phyloP scores from a whole-genome alignment of 64 coral and sea anemone genomes.

The Platygyra sinensis region DNA sequence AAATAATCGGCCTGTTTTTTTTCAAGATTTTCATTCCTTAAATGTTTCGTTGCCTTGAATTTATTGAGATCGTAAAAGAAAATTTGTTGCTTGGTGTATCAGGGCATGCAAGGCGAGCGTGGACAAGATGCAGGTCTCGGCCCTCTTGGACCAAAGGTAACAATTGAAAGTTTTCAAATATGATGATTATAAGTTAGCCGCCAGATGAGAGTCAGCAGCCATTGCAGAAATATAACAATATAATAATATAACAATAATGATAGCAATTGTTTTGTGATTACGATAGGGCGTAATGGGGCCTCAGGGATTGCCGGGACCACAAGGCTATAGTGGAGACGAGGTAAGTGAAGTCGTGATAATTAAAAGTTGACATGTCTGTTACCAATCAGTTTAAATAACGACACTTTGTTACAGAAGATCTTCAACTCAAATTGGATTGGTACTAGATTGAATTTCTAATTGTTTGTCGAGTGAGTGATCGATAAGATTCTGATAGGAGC shows the following conservation, averaged over 20 bases:
- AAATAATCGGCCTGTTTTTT: too few relatives aligned
- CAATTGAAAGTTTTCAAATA: not conserved
- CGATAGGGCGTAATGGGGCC: conserved; percentile 13
- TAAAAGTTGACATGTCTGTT: not conserved
- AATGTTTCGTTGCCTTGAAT: not conserved
- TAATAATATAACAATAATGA: too few relatives aligned
- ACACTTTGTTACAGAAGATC: too few relatives aligned
- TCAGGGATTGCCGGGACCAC: conserved; percentile 17
- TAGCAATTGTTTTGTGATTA: not conserved
- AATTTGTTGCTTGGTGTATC: not conserved
- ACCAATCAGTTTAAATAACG: not conserved
- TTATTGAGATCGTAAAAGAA: not conserved
- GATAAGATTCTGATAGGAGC: too few relatives aligned
- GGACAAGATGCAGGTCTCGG: conserved; percentile 1
- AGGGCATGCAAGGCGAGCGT: conserved; percentile 8
- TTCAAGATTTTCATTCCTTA: too few relatives aligned
- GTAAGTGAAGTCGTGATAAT: not conserved
- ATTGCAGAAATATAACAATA: not conserved
- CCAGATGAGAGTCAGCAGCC: not conserved
- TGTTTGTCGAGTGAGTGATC: too few relatives aligned
- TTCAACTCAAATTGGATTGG: too few relatives aligned
- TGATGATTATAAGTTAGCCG: not conserved
- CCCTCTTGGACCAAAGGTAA: conserved; percentile 11
- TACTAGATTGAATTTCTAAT: too few relatives aligned
- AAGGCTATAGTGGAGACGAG: conserved; percentile 16